Percentiles rank a stretch among this genome's conserved stretches.
Evolutionary conservation across 2,797 vertebrate genomes (phyloP).

Genomic region (Lemur catta): DNA sequence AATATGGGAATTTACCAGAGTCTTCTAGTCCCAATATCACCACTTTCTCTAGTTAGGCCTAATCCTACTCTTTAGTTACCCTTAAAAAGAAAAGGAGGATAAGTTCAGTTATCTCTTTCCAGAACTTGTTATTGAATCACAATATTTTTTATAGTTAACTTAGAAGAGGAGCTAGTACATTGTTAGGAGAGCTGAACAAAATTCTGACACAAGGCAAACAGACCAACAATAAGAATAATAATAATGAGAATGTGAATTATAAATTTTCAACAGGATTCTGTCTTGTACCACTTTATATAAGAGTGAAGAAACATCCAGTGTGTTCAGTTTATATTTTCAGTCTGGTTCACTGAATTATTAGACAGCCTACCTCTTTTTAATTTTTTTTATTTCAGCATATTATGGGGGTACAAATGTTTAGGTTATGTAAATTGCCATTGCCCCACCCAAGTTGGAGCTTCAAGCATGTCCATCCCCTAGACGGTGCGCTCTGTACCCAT

Average conservation of each 20-base stretch:
- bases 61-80: neutral
- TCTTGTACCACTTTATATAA: neutral
- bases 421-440: no score
- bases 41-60: neutral
- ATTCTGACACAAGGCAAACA: conserved; percentile 14
- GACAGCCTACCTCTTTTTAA: neutral
- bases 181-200: neutral
- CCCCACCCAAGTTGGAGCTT: no score
- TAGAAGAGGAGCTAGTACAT: conserved; percentile 8
- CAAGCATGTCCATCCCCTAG: no score
- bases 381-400: no score
- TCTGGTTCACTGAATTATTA: neutral
- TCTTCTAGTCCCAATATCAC: neutral
- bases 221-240: neutral
- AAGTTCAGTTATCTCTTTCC: conserved; percentile 25
- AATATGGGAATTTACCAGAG: neutral
- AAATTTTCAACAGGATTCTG: neutral
- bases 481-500: no score
- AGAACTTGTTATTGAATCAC: neutral
- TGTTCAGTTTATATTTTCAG: neutral
- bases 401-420: no score
- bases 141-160: neutral
- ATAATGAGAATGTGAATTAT: neutral
- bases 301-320: neutral
- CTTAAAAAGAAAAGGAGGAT: neutral